These are phyloP conservation scores for Anastatus disparis DNA, from an alignment of 1,140 invertebrate species.

Conservation along the genomic window DNA sequence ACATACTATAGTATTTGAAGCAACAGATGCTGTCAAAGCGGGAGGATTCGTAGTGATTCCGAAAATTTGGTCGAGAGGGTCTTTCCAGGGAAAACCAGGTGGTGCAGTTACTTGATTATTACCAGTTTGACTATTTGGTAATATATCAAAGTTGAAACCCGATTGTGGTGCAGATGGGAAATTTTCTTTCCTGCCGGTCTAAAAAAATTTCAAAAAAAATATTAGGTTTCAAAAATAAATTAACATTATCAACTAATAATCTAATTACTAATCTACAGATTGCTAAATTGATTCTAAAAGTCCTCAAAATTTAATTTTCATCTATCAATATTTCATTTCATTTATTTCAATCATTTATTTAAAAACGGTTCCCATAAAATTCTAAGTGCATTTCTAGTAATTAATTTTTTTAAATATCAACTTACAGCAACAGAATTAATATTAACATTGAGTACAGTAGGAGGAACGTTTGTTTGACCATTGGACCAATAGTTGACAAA, in stretches of 20 bases:
- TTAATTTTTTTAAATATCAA: neutral
- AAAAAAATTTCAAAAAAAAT: neutral
- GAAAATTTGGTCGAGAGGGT: conserved; percentile 63
- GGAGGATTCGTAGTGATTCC: conserved; percentile 59
- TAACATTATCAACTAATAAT: neutral
- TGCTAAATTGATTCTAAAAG: too few species aligned
- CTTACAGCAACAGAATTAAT: conserved; percentile 62
- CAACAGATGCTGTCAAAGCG: conserved; percentile 56
- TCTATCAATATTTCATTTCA: too few species aligned
- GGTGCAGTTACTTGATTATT: conserved; percentile 50
- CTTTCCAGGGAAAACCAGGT: conserved; percentile 61
- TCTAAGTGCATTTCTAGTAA: too few species aligned
- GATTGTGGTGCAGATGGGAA: conserved; percentile 39
- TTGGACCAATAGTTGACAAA: conserved; percentile 63
- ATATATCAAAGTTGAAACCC: conserved; percentile 50
- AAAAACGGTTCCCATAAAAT: too few species aligned
- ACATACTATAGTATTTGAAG: conserved; percentile 60
- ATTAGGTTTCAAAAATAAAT: neutral
- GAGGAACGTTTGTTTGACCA: conserved; percentile 50
- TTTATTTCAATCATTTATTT: too few species aligned
- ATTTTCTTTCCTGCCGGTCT: conserved; percentile 35
- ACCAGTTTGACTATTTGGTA: conserved; percentile 45
- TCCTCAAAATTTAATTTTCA: too few species aligned
- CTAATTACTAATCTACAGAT: neutral
- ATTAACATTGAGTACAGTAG: conserved; percentile 56